Evolutionary conservation across 1,140 invertebrate species (phyloP), one percentile per base, ranked within the genome.

Genomic region (Lepidurus packardi): DNA sequence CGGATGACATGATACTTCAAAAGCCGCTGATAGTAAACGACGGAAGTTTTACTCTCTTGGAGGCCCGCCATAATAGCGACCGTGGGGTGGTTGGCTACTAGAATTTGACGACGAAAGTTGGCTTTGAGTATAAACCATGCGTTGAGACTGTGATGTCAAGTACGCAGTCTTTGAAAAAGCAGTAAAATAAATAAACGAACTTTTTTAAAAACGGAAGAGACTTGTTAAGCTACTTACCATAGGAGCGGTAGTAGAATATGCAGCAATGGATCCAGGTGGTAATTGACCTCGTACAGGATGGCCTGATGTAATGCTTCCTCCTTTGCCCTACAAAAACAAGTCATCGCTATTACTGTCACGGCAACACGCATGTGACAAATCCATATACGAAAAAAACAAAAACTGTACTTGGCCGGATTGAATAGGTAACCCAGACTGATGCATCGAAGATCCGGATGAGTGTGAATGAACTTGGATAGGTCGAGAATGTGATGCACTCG

Each of bases 271-370:
- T 10, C 78, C 73, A n/a, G 78, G 10, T 41, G 78, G 73, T 7
- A 81, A 81, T n/a, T 81, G 82, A 21, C 81, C 77, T 77, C 88
- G 83, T 44, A 89, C 85, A 43, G 88, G 87, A 84, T 88, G 89
- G 41, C 88, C 88, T 7, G 87, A 85, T 42, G 87, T 89, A 65
- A 89, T 89, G 43, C 88, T 86, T 73, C 88, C 88, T 8, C 86
- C 85, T 81, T 89, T 88, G 16, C 84, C 84, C 87, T 88, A 78
- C 24, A 79, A 74, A 80, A 80, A 77, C 16, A 43, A 75, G 78
- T 75, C 53, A 80, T 79, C 78, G 3, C 16, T 47, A 43, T 73
- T 78, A 34, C n/a, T 34, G 73, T 24, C 24, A 43, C 76, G 24
- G 79, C 79, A 43, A 41, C 21, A 73, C 11, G 25, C 44, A 74